Percentiles rank a stretch among this genome's conserved stretches.
Conservation (phyloP, 2,797 vertebrate genomes). For the Psittacula echo region DNA sequence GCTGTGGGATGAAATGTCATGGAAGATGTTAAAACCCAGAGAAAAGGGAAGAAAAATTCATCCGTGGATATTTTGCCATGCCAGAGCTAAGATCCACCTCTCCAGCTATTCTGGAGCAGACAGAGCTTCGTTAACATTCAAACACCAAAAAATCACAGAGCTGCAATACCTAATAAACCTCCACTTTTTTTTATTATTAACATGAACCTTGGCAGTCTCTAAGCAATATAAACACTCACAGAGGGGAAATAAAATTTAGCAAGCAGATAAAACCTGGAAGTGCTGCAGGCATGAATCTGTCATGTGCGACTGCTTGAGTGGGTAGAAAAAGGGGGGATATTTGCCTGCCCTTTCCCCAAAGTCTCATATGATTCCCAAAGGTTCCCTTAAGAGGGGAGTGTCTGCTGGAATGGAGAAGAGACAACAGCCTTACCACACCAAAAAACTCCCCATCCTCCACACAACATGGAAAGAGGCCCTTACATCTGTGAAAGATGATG, state of each 20-base stretch:
- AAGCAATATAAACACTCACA: constrained; percentile 60
- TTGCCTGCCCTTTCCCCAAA: background rate
- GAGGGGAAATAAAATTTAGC: constrained; percentile 64
- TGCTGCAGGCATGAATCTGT: constrained; percentile 47
- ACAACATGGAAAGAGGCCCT: background rate
- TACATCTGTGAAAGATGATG: background rate
- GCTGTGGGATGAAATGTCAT: background rate
- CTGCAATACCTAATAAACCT: constrained; percentile 40
- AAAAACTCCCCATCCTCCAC: background rate
- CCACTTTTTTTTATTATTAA: constrained; percentile 50
- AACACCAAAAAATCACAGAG: constrained; percentile 8
- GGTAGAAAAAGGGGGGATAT: background rate
- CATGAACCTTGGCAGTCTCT: constrained; percentile 58
- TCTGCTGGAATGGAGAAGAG: background rate
- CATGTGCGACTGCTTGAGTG: background rate
- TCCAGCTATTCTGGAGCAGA: background rate
- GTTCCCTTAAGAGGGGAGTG: background rate
- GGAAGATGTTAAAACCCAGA: background rate
- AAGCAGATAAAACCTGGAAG: constrained; percentile 59
- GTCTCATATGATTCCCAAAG: background rate
- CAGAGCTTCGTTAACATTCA: constrained; percentile 57
- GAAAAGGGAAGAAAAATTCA: background rate
- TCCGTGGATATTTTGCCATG: background rate
- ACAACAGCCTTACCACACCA: background rate
- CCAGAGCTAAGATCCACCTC: background rate